Percentiles rank a stretch among this genome's conserved stretches.
Conservation (phyloP, 2,113 vertebrate species). For the Eclectus roratus region DNA sequence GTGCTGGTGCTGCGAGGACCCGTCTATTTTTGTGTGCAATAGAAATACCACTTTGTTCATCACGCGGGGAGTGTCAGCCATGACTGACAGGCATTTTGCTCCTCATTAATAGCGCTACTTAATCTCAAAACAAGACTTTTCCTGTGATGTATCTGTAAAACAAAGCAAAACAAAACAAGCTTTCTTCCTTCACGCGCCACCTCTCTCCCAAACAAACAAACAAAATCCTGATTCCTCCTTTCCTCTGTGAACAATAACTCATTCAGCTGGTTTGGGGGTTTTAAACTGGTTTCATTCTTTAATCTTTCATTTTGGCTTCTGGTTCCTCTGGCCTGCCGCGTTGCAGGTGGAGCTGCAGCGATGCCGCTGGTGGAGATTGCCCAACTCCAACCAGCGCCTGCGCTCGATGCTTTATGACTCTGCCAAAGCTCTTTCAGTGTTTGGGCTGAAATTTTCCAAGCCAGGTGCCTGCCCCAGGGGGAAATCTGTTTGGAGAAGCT, state of each 20-base stretch:
- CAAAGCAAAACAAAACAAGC: conserved; percentile 40
- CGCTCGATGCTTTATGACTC: neutral
- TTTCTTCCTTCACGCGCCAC: neutral
- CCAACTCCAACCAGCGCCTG: neutral
- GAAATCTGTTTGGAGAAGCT: neutral
- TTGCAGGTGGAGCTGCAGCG: neutral
- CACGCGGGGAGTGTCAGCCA: fast-evolving
- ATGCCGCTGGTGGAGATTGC: neutral
- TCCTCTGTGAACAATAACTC: neutral
- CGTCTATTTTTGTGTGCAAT: neutral
- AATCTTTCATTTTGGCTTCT: neutral
- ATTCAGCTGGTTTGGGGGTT: neutral
- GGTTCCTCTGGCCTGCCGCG: neutral
- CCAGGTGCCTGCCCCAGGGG: neutral
- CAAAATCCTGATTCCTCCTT: neutral
- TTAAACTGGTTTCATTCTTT: neutral
- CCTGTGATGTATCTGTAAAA: conserved; percentile 18
- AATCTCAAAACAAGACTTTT: neutral
- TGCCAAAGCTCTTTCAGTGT: neutral
- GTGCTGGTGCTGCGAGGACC: neutral
- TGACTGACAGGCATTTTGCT: neutral
- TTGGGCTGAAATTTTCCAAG: neutral
- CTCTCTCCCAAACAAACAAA: neutral
- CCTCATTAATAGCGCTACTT: neutral
- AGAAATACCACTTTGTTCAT: neutral